phyloP scores from a whole-genome alignment of 2,888 invertebrate species.

The Chalcis sispes region DNA sequence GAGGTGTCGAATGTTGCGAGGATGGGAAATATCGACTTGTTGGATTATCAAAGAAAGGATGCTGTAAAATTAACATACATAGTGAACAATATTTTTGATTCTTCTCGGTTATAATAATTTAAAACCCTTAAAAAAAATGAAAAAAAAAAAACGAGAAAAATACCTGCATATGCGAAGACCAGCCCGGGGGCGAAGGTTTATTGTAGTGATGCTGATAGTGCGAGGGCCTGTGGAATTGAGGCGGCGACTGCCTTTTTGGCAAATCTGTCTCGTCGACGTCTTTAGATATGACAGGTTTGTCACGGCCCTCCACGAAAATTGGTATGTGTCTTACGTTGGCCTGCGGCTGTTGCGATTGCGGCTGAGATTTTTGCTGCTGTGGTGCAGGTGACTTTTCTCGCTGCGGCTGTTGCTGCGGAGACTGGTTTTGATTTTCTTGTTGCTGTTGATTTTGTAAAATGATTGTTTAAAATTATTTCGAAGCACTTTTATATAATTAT shows the following conservation, averaged over 20 bases:
- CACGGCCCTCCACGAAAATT: slow-evolving; percentile 91
- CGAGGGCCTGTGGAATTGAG: slow-evolving; percentile 72
- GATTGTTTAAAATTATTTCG: not conserved
- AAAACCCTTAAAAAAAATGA: too few relatives aligned
- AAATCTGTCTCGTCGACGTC: slow-evolving; percentile 75
- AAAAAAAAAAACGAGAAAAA: slow-evolving; percentile 15
- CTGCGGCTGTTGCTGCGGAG: slow-evolving; percentile 62
- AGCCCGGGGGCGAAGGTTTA: slow-evolving; percentile 62
- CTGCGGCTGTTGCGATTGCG: slow-evolving; percentile 59
- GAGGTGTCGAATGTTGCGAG: slow-evolving; percentile 22
- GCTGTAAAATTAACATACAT: not conserved
- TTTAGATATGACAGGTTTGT: slow-evolving; percentile 82
- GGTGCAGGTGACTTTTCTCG: slow-evolving; percentile 64
- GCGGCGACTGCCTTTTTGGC: slow-evolving; percentile 68
- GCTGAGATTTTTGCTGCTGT: slow-evolving; percentile 62
- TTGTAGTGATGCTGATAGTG: slow-evolving; percentile 65
- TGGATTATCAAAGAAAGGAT: slow-evolving; percentile 56
- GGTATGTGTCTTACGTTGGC: slow-evolving; percentile 89
- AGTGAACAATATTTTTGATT: too few relatives aligned
- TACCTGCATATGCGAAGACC: slow-evolving; percentile 52
- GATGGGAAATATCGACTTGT: slow-evolving; percentile 47
- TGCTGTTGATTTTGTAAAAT: slow-evolving; percentile 63
- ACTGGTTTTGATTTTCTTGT: slow-evolving; percentile 62
- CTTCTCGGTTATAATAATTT: too few relatives aligned
- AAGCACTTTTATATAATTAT: not conserved